A percentile compares a stretch with the other conserved stretches of the same genome.
Evolutionary conservation across 2,888 invertebrate genomes (phyloP).

Genomic region (Julus scanicus): DNA sequence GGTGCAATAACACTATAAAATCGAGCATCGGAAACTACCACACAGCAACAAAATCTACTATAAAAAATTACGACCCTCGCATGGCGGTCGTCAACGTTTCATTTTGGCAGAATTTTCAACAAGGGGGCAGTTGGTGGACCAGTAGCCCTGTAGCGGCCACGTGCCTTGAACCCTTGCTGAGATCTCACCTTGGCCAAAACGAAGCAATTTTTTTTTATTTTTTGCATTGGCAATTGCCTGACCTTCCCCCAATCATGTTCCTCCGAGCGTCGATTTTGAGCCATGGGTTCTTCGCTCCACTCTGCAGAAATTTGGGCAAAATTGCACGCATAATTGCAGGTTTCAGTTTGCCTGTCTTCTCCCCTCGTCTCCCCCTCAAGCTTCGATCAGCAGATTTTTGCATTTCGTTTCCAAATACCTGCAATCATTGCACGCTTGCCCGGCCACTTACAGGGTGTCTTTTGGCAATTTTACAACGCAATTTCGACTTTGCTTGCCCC

Average conservation of each 20-base stretch:
- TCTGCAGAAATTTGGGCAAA: background rate
- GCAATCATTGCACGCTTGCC: constrained; percentile 37
- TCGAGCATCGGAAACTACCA: background rate
- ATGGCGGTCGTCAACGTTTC: background rate
- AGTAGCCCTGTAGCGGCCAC: constrained; percentile 37
- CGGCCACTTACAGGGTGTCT: constrained; percentile 24
- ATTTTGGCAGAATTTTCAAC: background rate
- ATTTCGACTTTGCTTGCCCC: background rate
- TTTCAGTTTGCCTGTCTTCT: constrained; percentile 14
- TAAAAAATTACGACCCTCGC: background rate
- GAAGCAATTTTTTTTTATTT: background rate
- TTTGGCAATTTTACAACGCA: background rate
- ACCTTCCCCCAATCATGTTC: constrained; percentile 36
- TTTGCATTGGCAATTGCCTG: constrained; percentile 1
- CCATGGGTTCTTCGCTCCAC: background rate
- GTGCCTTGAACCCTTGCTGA: constrained; percentile 27
- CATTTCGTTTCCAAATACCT: constrained; percentile 36
- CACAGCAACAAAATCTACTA: background rate
- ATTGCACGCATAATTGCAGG: constrained; percentile 24
- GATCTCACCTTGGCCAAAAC: constrained; percentile 1
- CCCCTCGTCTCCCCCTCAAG: constrained; percentile 44
- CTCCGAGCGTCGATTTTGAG: constrained; percentile 32
- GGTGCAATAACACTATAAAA: constrained; percentile 6
- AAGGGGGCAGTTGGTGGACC: constrained; percentile 4
- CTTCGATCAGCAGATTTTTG: constrained; percentile 43